Evolutionary conservation across 2,888 invertebrate species (phyloP).

Genomic region (Netelia virgata): DNA sequence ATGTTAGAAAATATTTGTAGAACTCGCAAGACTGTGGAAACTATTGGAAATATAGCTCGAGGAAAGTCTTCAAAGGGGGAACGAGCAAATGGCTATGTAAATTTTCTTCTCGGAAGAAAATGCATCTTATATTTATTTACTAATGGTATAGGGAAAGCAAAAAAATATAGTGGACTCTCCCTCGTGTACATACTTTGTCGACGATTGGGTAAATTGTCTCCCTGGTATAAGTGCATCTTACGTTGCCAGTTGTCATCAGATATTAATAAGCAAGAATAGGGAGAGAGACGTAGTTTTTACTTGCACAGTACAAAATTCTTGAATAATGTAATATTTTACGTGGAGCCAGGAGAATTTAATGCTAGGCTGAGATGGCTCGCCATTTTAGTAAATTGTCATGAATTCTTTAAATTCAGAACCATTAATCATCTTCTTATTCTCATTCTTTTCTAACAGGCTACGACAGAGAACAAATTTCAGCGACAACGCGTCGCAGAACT

Average conservation of each 20-base stretch:
- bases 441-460: neutral
- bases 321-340: neutral
- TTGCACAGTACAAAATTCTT: neutral
- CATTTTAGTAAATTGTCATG: no score
- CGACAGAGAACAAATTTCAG: neutral
- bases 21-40: neutral
- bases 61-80: neutral
- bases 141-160: neutral
- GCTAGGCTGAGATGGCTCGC: no score
- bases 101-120: no score
- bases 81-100: neutral
- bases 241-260: neutral
- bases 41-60: neutral
- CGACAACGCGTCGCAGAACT: neutral
- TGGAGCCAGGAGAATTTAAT: no score
- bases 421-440: neutral
- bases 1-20: neutral
- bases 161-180: neutral
- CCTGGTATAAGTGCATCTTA: neutral
- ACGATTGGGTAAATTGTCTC: neutral
- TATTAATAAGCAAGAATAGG: neutral
- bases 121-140: slow-evolving; percentile 4
- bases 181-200: neutral
- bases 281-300: neutral
- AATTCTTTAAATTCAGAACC: neutral